Evolutionary conservation across 2,113 vertebrate genomes (phyloP), one percentile per base, ranked within the genome.

Genomic region (Bubo blakistoni): DNA sequence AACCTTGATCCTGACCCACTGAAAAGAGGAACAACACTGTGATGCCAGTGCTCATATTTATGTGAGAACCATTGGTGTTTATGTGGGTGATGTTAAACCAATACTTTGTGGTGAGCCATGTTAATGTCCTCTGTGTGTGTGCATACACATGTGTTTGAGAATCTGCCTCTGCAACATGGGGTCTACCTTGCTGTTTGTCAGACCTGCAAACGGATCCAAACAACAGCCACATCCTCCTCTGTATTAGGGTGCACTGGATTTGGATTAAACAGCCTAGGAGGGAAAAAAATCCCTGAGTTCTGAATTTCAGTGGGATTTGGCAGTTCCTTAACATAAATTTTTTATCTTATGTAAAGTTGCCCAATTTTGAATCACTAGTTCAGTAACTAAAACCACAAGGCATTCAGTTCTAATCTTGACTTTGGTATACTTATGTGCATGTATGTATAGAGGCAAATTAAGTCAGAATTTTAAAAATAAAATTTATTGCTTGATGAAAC

Each of bases 251-350:
- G 29, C 19, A 61, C 19, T 6, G 2, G 29, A 57, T 62, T 90
- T 78, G 12, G 8, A 34, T 61, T 47, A 55, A 57, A 61, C 7
- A 57, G 14, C 51, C 14, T 10, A 29, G 6, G n/a, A 57, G 66
- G 11, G 7, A 34, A 82, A 69, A 51, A 54, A 47, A 22, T 0
- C 0, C 0, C 2, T 16, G 4, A 1, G 1, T 30, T 83, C 38
- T 40, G 22, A 73, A 77, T 77, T 61, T 83, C 29, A 59, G 10
- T 47, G 40, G 34, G 8, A 42, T 69, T 63, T 73, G 25, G 2
- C 36, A 72, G 7, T 6, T 94, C 19, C 8, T 83, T 54, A 76
- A 34, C 4, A 47, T 42, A 32, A 59, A 47, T 71, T 21, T 8
- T 78, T 16, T 47, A 4, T 51, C 13, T 66, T 40, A 40, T 36